Percentiles rank a stretch among this genome's conserved stretches.
Evolutionary conservation across 2,888 invertebrate species (phyloP).

Genomic region (Papilio demoleus): DNA sequence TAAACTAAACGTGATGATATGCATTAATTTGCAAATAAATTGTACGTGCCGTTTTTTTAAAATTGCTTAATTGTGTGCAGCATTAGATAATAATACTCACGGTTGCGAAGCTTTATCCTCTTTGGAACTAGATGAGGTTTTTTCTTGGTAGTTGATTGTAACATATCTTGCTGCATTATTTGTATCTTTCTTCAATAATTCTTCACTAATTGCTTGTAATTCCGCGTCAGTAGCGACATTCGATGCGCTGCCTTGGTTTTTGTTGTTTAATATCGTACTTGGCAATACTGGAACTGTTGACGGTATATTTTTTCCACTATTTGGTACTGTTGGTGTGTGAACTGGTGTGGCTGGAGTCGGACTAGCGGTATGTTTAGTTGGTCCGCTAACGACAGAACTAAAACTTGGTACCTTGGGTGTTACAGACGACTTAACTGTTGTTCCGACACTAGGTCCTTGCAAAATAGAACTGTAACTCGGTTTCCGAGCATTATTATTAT

Average conservation of each 20-base stretch:
- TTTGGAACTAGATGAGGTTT: constrained; percentile 87
- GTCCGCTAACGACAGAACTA: constrained; percentile 64
- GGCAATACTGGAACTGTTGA: constrained; percentile 63
- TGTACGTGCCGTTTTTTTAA: background rate
- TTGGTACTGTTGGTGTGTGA: constrained; percentile 44
- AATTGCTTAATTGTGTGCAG: too few relatives aligned
- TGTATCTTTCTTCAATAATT: constrained; percentile 87
- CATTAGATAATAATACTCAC: constrained; percentile 81
- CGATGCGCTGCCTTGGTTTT: constrained; percentile 53
- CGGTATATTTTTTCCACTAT: constrained; percentile 42
- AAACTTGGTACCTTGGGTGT: constrained; percentile 64
- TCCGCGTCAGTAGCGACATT: constrained; percentile 82
- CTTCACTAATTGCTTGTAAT: constrained; percentile 87
- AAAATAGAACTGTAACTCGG: constrained; percentile 73
- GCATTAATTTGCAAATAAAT: background rate
- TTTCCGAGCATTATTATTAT: constrained; percentile 49
- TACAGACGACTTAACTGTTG: constrained; percentile 42
- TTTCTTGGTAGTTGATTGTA: constrained; percentile 89
- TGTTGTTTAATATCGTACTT: constrained; percentile 74
- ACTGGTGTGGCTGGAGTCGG: constrained; percentile 52
- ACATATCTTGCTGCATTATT: constrained; percentile 89
- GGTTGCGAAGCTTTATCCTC: constrained; percentile 89
- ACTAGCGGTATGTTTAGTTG: constrained; percentile 56
- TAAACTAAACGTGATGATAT: background rate
- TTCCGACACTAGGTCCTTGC: constrained; percentile 51